phyloP scores from a whole-genome alignment of 2,888 invertebrate genomes.

The Cantharis rufa region DNA sequence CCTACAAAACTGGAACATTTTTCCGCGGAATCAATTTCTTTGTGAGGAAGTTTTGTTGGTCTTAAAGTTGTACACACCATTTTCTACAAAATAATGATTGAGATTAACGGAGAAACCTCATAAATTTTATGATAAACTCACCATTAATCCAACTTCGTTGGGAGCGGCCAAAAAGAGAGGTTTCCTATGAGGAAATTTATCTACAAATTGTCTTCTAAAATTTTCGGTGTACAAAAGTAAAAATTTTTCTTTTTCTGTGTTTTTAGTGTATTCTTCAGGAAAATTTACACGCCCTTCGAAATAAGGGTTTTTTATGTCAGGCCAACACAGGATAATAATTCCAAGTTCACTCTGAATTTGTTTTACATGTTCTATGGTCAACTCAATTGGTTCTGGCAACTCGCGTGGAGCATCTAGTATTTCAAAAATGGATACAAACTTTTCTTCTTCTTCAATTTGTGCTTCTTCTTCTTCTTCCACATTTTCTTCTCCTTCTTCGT shows the following conservation, averaged over 20 bases:
- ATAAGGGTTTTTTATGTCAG: slow-evolving; percentile 59
- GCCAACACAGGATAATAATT: slow-evolving; percentile 68
- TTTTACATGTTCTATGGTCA: slow-evolving; percentile 61
- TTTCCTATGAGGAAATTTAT: slow-evolving; percentile 63
- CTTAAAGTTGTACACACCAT: slow-evolving; percentile 85
- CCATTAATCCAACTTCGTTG: slow-evolving; percentile 80
- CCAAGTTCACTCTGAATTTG: slow-evolving; percentile 65
- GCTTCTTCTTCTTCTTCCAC: slow-evolving; percentile 30
- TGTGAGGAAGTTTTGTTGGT: slow-evolving; percentile 74
- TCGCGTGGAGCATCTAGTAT: slow-evolving; percentile 48
- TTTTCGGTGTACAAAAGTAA: slow-evolving; percentile 77
- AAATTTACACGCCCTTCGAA: slow-evolving; percentile 65
- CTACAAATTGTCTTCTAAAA: slow-evolving; percentile 72
- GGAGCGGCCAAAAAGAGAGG: slow-evolving; percentile 71
- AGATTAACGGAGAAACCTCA: not conserved
- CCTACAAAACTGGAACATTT: slow-evolving; percentile 75
- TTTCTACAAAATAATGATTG: slow-evolving; percentile 65
- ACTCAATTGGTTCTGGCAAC: slow-evolving; percentile 46
- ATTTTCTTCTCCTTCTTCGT: slow-evolving; percentile 8
- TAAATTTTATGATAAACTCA: slow-evolving; percentile 45
- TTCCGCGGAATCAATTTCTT: slow-evolving; percentile 72
- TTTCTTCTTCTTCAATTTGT: slow-evolving; percentile 40
- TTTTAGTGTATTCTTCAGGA: slow-evolving; percentile 68
- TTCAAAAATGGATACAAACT: slow-evolving; percentile 47
- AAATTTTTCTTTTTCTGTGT: slow-evolving; percentile 71